Evolutionary conservation across 2,797 vertebrate genomes (phyloP), one percentile per base, ranked within the genome.

Genomic region (Platyrinchus mystaceus): DNA sequence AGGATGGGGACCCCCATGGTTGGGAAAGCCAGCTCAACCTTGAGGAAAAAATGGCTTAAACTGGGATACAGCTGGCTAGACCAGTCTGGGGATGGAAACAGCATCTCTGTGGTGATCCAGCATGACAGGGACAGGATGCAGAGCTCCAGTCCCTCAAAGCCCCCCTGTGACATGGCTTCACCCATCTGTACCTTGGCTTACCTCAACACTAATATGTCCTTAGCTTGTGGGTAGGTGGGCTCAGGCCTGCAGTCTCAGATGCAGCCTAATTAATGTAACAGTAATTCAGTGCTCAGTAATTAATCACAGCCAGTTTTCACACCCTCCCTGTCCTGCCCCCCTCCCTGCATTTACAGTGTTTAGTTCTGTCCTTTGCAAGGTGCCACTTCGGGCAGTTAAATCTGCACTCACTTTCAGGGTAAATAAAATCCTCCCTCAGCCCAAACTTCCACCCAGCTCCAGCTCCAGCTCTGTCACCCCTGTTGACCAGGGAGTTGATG

Each of bases 91-190:
- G 41, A 26, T 60, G 44, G 44, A 59, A 64, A 32, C 6, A 52
- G 22, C 23, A 26, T 3, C 24, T 56, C 49, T 43, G 34, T 19
- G 34, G 14, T 0, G 1, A n/a, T 10, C 18, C 73, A 7, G 3
- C 20, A 8, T 0, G 3, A 23, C 1, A 3, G 27, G 47, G 36
- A 62, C n/a, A 23, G n/a, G 27, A 30, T 0, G 1, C 43, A 73
- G 76, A 64, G 12, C 56, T 9, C 2, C 1, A 0, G 36, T 39
- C 27, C 39, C 47, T 62, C 66, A 19, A 11, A 68, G 8, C 6
- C 32, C 8, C 43, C 8, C 34, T 20, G 27, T 3, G 27, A 79
- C 62, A 41, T 14, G 16, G 22, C 36, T 44, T 56, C 36, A 37
- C 30, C 46, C 56, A 10, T 3, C 46, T 2, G 0, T 88, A 66